These are phyloP conservation scores for Zoanthus solanderi DNA, from an alignment of 92 coral and sea anemone genomes.

Conservation along the genomic window DNA sequence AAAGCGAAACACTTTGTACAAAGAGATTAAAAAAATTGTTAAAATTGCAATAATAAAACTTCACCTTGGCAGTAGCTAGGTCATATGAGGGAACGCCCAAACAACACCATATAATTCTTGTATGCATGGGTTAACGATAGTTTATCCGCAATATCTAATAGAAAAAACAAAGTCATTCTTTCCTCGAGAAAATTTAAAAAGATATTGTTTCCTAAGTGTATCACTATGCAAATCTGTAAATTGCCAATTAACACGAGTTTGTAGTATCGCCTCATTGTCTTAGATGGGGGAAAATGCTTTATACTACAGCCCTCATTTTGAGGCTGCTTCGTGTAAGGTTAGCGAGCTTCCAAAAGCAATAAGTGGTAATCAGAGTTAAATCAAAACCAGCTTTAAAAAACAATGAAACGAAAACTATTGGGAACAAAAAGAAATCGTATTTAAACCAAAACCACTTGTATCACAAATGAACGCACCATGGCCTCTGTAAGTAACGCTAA, in stretches of 20 bases:
- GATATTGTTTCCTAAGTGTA: no score
- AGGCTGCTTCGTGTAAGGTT: no score
- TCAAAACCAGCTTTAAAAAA: not conserved
- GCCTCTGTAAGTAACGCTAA: not conserved
- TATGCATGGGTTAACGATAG: not conserved
- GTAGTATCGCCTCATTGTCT: no score
- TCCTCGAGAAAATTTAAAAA: no score
- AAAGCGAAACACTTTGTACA: not conserved
- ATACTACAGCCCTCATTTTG: no score
- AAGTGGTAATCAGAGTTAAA: no score
- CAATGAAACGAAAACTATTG: not conserved
- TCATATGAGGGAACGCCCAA: not conserved
- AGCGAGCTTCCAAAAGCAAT: no score
- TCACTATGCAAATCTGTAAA: no score
- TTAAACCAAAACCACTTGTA: not conserved
- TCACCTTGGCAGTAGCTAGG: not conserved
- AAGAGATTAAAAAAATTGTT: slow-evolving; percentile 12
- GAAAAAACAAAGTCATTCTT: no score
- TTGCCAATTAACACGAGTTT: no score
- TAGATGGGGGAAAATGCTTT: no score
- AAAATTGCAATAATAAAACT: slow-evolving; percentile 39
- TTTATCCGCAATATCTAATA: not conserved
- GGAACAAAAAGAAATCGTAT: not conserved
- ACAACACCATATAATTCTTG: not conserved
- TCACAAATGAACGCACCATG: not conserved